A percentile compares a stretch with the other conserved stretches of the same genome.
These are phyloP conservation scores for Cremastinae sp. DNA, from an alignment of 2,888 invertebrate genomes.

Conservation along the genomic window DNA sequence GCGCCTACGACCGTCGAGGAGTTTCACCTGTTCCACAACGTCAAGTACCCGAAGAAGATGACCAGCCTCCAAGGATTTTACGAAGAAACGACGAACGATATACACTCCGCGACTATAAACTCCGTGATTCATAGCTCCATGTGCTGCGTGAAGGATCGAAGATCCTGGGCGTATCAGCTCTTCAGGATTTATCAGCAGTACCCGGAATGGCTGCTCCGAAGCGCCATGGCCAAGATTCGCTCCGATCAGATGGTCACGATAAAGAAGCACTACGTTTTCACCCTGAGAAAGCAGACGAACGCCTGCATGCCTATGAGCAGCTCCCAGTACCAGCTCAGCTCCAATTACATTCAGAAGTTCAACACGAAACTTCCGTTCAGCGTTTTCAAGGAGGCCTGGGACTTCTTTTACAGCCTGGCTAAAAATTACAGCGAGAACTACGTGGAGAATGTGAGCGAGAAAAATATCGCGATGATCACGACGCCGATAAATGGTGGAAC, in stretches of 20 bases:
- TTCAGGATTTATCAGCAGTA: constrained; percentile 87
- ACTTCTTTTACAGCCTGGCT: constrained; percentile 70
- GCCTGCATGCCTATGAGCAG: constrained; percentile 80
- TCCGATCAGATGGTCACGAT: constrained; percentile 84
- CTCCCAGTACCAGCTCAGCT: constrained; percentile 81
- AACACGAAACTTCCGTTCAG: constrained; percentile 81
- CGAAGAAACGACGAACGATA: constrained; percentile 81
- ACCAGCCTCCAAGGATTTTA: constrained; percentile 71
- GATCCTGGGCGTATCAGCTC: constrained; percentile 85
- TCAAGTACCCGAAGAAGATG: constrained; percentile 75
- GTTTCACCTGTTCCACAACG: constrained; percentile 73
- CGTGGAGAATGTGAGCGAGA: constrained; percentile 50
- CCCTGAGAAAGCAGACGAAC: constrained; percentile 78
- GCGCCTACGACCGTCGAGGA: constrained; percentile 74
- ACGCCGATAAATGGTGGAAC: constrained; percentile 81
- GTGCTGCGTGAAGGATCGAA: constrained; percentile 84
- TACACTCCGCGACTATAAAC: constrained; percentile 82
- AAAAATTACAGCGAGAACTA: constrained; percentile 64
- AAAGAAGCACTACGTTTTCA: constrained; percentile 79
- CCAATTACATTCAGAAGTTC: constrained; percentile 79
- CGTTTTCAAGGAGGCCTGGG: constrained; percentile 78
- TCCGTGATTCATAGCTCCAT: constrained; percentile 86
- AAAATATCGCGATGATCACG: constrained; percentile 73
- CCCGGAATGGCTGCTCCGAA: constrained; percentile 84
- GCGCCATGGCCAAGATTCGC: constrained; percentile 84